Percentiles rank a stretch among this genome's conserved stretches.
Conservation (phyloP, 2,888 invertebrate species). For the Keiferia lycopersicella region DNA sequence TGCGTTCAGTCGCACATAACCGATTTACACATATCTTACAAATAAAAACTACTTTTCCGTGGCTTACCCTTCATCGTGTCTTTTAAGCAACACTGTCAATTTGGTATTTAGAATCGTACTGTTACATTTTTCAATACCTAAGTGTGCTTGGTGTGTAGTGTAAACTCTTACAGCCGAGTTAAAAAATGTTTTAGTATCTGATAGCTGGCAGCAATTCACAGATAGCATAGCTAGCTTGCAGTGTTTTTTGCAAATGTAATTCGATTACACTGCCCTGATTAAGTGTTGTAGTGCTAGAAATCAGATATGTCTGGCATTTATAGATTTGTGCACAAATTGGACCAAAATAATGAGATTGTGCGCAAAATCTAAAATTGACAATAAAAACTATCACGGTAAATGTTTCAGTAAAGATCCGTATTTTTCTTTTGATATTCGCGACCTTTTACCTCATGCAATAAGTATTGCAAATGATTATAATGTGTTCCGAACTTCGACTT, state of each 20-base stretch:
- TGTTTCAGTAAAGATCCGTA: constrained; percentile 6
- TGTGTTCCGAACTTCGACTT: constrained; percentile 53
- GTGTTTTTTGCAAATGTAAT: neutral
- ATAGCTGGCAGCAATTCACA: neutral
- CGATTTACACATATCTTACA: neutral
- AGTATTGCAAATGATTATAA: constrained; percentile 57
- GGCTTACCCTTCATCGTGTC: neutral
- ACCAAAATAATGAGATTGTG: neutral
- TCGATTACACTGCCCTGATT: neutral
- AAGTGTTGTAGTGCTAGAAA: too few species aligned
- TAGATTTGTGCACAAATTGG: neutral
- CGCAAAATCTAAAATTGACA: neutral
- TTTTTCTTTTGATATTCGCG: neutral
- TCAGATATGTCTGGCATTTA: too few species aligned
- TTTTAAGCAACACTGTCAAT: neutral
- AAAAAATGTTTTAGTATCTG: too few species aligned
- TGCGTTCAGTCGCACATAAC: neutral
- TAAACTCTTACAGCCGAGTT: neutral
- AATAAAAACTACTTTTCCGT: neutral
- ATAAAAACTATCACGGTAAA: neutral
- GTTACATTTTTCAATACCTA: neutral
- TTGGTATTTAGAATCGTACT: neutral
- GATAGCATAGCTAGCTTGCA: neutral
- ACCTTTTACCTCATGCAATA: constrained; percentile 48
- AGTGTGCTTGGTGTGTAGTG: neutral